phyloP scores from a whole-genome alignment of 2,888 invertebrate genomes.

The Bembecia ichneumoniformis region DNA sequence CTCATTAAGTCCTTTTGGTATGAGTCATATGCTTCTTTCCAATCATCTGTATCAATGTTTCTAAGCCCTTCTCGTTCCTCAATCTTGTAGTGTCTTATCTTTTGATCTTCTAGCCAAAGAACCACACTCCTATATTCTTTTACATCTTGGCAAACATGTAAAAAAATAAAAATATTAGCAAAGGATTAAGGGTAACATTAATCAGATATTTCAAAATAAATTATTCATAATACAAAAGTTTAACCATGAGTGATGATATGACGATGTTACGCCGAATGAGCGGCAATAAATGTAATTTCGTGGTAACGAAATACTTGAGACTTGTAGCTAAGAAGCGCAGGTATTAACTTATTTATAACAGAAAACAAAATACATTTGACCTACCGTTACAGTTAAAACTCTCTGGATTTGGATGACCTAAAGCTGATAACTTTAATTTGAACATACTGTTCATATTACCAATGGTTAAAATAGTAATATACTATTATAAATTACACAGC shows the following conservation, averaged over 20 bases:
- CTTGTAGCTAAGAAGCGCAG: neutral
- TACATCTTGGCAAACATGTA: slow-evolving; percentile 72
- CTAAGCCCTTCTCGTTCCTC: slow-evolving; percentile 84
- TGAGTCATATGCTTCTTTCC: slow-evolving; percentile 79
- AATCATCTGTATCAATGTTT: slow-evolving; percentile 76
- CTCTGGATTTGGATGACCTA: slow-evolving; percentile 83
- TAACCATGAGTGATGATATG: no score
- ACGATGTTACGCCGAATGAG: no score
- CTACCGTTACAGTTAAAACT: slow-evolving; percentile 81
- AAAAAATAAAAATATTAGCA: slow-evolving; percentile 1
- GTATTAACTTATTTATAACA: neutral
- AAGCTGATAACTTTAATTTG: slow-evolving; percentile 81
- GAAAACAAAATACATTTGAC: slow-evolving; percentile 8
- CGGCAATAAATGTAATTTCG: no score
- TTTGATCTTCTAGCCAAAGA: slow-evolving; percentile 94
- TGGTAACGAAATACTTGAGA: no score
- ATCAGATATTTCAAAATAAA: no score
- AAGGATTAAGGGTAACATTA: neutral
- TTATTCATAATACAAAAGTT: neutral
- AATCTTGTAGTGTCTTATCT: slow-evolving; percentile 89
- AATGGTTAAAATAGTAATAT: no score
- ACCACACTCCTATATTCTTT: slow-evolving; percentile 84
- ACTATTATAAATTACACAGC: no score
- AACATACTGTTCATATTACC: slow-evolving; percentile 69
- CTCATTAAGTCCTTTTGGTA: slow-evolving; percentile 85